Evolutionary conservation across 2,797 vertebrate genomes (phyloP), one percentile per base, ranked within the genome.

Genomic region (Silurus aristotelis): DNA sequence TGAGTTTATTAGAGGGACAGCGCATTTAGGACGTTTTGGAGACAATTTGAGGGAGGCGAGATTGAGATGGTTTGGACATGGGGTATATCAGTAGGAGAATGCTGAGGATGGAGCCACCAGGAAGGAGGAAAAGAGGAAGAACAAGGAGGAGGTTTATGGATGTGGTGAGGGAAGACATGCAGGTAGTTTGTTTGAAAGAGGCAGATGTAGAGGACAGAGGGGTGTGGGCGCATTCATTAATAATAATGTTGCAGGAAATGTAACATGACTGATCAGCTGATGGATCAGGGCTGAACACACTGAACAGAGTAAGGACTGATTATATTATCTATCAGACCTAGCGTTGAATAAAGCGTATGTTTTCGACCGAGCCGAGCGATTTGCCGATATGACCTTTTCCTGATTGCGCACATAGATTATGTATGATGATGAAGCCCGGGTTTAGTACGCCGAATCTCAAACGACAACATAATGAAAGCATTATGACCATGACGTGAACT

Each of bases 341-440:
- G 15, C 17, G 13, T 38, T 55, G 22, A 27, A 76, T 58, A 80
- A 7, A 25, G 1, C 0, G 19, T 27, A 60, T 2, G 27, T 80
- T 80, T 80, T n/a, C 7, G 58, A 46, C 19, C 60, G 5, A 52
- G 14, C 6, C 13, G 60, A 14, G n/a, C 5, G 61, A 80, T n/a
- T 80, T 52, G 4, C 63, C 22, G 25, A 19, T 20, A n/a, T 80
- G 78, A 66, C 61, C 78, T 80, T 80, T 66, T 17, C 8, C 38
- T 27, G 46, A 52, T 48, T 80, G 43, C 22, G 9, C n/a, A n/a
- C 20, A 25, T 48, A 17, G 61, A 19, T 52, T 63, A 22, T 52
- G 78, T 66, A 64, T n/a, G 60, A 79, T 63, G 27, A 63, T 7
- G 56, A 22, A 56, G 10, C 19, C 1, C 38, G 17, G 60, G 1